Percentiles rank a stretch among this genome's conserved stretches.
These are phyloP conservation scores for Andrena flavipes DNA, from an alignment of 2,888 invertebrate genomes.

Conservation along the genomic window DNA sequence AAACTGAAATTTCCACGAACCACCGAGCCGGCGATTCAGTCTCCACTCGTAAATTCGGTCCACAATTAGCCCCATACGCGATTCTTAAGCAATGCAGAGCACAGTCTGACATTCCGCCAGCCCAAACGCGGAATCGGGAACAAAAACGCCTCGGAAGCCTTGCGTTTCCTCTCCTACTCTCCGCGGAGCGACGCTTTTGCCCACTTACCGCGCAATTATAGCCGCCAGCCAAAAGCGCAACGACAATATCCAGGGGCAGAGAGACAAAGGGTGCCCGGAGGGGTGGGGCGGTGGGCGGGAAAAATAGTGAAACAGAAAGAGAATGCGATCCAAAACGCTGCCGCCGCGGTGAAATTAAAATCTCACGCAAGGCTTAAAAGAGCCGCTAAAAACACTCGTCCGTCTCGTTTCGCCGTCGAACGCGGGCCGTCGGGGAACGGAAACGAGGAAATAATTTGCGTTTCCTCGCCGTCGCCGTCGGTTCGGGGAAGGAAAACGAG, in stretches of 20 bases:
- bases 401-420: conserved; percentile 53
- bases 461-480: conserved; percentile 48
- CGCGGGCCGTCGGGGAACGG: conserved; percentile 47
- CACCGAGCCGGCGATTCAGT: neutral
- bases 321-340: conserved; percentile 16
- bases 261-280: neutral
- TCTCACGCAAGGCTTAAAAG: conserved; percentile 63
- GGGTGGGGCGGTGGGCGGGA: neutral
- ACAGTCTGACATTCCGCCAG: neutral
- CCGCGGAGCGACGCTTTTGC: neutral
- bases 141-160: neutral
- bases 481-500: conserved; percentile 22
- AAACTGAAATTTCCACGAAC: neutral
- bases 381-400: conserved; percentile 35
- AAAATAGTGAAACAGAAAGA: neutral
- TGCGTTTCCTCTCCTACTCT: neutral
- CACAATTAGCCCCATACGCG: neutral
- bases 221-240: neutral
- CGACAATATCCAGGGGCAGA: conserved; percentile 29
- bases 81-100: neutral
- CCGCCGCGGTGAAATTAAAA: conserved; percentile 57
- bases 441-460: conserved; percentile 71
- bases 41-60: neutral
- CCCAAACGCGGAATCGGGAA: neutral
- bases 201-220: conserved; percentile 25